Evolutionary conservation across 2,888 invertebrate genomes (phyloP), one percentile per base, ranked within the genome.

Genomic region (Cinara cedri): DNA sequence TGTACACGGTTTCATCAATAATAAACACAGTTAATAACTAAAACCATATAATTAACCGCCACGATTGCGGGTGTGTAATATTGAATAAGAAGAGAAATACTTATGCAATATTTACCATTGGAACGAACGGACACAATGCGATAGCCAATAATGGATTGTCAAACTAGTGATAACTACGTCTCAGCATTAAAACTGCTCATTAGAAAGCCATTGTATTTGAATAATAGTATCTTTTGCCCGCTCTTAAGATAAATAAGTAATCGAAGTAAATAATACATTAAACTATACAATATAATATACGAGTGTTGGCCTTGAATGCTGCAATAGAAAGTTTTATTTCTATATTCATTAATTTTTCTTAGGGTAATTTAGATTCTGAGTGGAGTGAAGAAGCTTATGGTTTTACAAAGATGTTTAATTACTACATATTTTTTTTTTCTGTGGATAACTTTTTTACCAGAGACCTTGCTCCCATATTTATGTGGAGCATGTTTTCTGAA

Each of bases 121-220:
- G 11, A 60, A 51, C 34, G 49, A 68, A 34, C 34, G 6, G 34
- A 66, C 55, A 21, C 51, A 46, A 78, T 70, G 51, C 42, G 76
- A 6, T n/a, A 66, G 49, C 19, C 19, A 49, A n/a, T n/a, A n/a
- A 49, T 34, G 57, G 8, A 76, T 68, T 42, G 78, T 62, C 78
- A 51, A 51, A 51, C 60, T 10, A 51, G 78, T 70, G 78, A 78
- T 78, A 78, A 70, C 65, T 70, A 51, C 68, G 19, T 60, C 70
- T 19, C 49, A 19, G 68, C 70, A 78, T 78, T 51, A 60, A 78
- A 70, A 78, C 60, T 19, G 26, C 68, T 70, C 68, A 78, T 70
- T 78, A 78, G 78, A 78, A 70, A 70, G 78, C 68, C 78, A 51
- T 62, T 42, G 60, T 51, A 26, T 26, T 68, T 26, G 16, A n/a